Percentiles rank a stretch among this genome's conserved stretches.
phyloP scores from a whole-genome alignment of 2,113 vertebrate genomes.

The Neotoma lepida region DNA sequence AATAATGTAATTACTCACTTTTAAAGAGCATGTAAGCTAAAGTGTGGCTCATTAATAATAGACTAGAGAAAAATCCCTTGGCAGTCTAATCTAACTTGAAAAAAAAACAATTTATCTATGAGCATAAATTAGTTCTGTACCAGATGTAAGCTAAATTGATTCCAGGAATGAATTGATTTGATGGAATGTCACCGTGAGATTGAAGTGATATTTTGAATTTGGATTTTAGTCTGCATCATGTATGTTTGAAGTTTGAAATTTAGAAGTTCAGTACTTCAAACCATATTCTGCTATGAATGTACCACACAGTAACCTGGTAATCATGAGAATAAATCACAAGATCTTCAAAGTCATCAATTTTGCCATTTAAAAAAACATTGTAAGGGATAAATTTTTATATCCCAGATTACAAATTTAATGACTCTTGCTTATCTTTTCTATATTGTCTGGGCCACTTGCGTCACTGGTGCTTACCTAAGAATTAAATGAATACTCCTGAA shows the following conservation, averaged over 20 bases:
- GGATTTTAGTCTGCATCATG: neutral
- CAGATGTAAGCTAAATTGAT: slow-evolving; percentile 22
- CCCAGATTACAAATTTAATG: neutral
- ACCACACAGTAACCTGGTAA: neutral
- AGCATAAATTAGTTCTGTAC: slow-evolving; percentile 50
- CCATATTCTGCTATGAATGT: neutral
- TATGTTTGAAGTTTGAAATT: slow-evolving; percentile 25
- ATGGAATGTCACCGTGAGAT: slow-evolving; percentile 5
- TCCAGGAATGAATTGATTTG: neutral
- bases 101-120: slow-evolving; percentile 27
- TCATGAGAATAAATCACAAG: slow-evolving; percentile 5
- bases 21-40: slow-evolving; percentile 11
- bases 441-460: neutral
- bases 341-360: slow-evolving; percentile 21
- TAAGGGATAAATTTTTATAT: neutral
- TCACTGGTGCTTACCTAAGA: neutral
- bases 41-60: slow-evolving; percentile 64
- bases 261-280: slow-evolving; percentile 11
- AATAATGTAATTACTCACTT: slow-evolving; percentile 64
- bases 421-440: neutral
- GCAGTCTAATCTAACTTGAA: neutral
- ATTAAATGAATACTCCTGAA: neutral
- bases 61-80: slow-evolving; percentile 45
- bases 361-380: neutral
- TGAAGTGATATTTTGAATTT: slow-evolving; percentile 39